phyloP scores from a whole-genome alignment of 2,113 vertebrate species.

The Eulemur rufifrons region DNA sequence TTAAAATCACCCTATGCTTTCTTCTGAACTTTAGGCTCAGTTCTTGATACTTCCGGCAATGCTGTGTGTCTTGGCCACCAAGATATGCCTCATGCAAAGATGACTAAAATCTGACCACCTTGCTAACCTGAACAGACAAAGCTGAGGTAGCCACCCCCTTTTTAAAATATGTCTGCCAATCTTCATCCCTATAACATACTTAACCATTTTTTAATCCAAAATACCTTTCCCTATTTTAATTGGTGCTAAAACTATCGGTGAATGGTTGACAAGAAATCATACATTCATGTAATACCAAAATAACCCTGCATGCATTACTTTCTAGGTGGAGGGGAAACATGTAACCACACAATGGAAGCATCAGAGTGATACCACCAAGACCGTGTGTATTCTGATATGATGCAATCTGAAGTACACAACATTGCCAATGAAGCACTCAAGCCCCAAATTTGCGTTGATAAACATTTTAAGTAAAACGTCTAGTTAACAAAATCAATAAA shows the following conservation, averaged over 20 bases:
- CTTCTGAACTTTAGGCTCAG: neutral
- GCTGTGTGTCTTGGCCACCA: neutral
- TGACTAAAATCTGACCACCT: neutral
- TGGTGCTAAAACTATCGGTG: neutral
- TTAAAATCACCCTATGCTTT: neutral
- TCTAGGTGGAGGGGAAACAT: neutral
- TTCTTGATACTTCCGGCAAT: neutral
- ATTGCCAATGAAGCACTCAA: neutral
- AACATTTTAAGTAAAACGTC: neutral
- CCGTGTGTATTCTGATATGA: neutral
- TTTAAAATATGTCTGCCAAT: neutral
- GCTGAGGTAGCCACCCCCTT: neutral
- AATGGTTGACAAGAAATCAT: neutral
- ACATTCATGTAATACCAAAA: neutral
- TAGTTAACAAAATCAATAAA: neutral
- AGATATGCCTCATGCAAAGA: neutral
- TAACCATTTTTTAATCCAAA: neutral
- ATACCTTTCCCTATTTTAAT: neutral
- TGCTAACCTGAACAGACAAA: neutral
- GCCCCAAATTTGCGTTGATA: neutral
- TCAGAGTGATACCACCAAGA: neutral
- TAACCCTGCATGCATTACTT: neutral
- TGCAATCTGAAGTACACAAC: neutral
- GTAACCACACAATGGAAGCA: neutral
- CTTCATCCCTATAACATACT: neutral